Evolutionary conservation across 1,140 invertebrate species (phyloP), one percentile per base, ranked within the genome.

Genomic region (Papilio glaucus): DNA sequence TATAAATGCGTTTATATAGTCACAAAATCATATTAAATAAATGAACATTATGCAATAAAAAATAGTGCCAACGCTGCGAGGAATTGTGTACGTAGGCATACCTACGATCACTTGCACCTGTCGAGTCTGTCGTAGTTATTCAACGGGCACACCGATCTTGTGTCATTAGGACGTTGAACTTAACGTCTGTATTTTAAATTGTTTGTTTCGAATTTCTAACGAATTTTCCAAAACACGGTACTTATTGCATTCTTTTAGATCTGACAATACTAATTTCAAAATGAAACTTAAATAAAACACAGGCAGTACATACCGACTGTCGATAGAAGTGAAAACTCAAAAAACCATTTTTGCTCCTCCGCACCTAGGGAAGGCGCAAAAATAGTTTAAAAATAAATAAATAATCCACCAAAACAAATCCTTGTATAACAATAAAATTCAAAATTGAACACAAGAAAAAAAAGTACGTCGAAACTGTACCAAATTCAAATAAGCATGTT

Each of bases 141-240:
- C 49, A 57, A 57, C 12, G 49, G 12, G 9, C 21, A 53, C 18
- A 18, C 10, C 10, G 24, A 57, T 57, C 21, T 57, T 57, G 15
- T 45, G 10, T 24, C 49, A 57, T 24, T 57, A 57, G 49, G 49
- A 24, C 49, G 24, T 57, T 57, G 49, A 57, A 24, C 49, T 57
- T 57, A 57, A 57, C 49, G 49, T 12, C 21, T 57, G 49, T 57
- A 24, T 24, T 53, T 53, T 53, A 49, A 49, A 49, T 49, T 49
- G 6, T 33, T 33, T 33, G 29, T n/a, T n/a, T 49, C 18, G 45
- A 49, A 24, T 10, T 57, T 57, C 2, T 57, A 57, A 57, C 49
- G 21, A 57, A 57, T 57, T 57, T 53, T 57, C 49, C 12, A 57
- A 9, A 53, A 53, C 18, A 10, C 21, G 45, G n/a, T 8, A 26